These are phyloP conservation scores for Colinus virginianus DNA, from an alignment of 2,113 vertebrate species.

Conservation along the genomic window DNA sequence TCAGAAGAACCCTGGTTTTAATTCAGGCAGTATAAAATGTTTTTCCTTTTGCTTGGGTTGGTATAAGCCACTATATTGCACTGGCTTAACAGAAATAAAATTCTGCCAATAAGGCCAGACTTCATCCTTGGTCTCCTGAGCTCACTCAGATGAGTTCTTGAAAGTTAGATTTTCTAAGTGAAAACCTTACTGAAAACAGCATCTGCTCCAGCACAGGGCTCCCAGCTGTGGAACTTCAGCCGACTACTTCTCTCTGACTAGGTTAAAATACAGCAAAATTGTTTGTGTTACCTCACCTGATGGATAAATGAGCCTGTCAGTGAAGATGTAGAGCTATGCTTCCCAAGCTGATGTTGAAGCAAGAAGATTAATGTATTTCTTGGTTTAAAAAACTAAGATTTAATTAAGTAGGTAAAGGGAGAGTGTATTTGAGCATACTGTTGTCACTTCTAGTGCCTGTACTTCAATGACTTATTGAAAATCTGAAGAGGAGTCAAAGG, in stretches of 20 bases:
- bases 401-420: background rate
- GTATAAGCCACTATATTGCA: background rate
- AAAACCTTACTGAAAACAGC: background rate
- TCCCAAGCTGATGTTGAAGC: background rate
- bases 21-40: background rate
- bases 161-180: background rate
- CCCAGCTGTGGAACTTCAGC: background rate
- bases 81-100: background rate
- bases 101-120: background rate
- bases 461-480: background rate
- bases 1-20: background rate
- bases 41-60: background rate
- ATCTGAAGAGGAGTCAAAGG: background rate
- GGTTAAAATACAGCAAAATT: background rate
- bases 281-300: background rate
- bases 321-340: background rate
- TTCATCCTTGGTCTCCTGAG: background rate
- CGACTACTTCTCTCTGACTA: background rate
- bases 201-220: background rate
- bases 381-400: background rate
- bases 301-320: background rate
- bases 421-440: background rate
- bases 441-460: background rate
- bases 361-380: background rate
- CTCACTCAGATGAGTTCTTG: background rate